phyloP scores from a whole-genome alignment of 2,888 invertebrate genomes.

The Orthosia gracilis region DNA sequence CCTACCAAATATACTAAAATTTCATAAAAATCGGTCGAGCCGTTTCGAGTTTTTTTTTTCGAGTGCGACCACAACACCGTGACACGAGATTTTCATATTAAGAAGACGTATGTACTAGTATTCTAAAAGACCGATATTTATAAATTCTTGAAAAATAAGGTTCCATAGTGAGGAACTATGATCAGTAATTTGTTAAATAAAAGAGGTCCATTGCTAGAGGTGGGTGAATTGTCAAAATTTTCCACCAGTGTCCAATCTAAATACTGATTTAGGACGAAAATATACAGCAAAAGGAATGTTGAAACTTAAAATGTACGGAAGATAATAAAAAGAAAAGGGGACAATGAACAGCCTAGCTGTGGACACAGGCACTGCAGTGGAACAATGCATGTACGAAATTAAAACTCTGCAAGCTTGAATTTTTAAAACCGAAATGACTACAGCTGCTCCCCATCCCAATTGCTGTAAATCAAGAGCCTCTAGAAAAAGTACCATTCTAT shows the following conservation, averaged over 20 bases:
- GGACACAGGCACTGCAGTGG: too few relatives aligned
- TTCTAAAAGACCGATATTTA: background rate
- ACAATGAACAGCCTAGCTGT: constrained; percentile 2
- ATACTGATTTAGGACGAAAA: background rate
- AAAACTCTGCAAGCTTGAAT: constrained; percentile 7
- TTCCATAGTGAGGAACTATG: background rate
- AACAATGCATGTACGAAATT: constrained; percentile 23
- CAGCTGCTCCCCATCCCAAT: background rate
- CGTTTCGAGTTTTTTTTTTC: too few relatives aligned
- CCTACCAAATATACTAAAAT: too few relatives aligned
- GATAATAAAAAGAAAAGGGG: background rate
- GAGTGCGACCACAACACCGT: too few relatives aligned
- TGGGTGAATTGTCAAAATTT: background rate
- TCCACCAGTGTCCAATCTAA: background rate
- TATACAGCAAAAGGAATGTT: background rate
- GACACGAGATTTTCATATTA: too few relatives aligned
- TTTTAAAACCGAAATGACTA: too few relatives aligned
- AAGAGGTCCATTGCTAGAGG: background rate
- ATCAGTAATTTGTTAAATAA: background rate
- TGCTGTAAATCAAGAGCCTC: background rate
- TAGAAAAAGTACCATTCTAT: background rate
- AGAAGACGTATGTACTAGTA: background rate
- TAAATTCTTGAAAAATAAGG: background rate
- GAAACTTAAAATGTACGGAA: background rate
- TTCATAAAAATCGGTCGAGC: too few relatives aligned